Base-by-base conservation (phyloP, 2,797 vertebrate genomes). In the Acanthis flammea region DNA sequence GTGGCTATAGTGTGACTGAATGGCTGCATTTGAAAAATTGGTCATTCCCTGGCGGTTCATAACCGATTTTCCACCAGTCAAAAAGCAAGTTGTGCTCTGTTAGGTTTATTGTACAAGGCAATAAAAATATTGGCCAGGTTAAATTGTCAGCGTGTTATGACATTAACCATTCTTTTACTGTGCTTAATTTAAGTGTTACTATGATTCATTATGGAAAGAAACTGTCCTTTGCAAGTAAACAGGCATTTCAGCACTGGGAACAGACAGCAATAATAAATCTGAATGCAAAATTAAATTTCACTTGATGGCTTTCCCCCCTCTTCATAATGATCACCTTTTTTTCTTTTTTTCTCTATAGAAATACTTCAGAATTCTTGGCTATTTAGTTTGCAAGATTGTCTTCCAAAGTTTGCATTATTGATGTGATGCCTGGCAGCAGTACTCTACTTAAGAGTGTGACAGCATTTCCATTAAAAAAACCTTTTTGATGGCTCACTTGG, bases 51-150 rank as follows among this genome's bases (percentile, higher is more conserved):
- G 96, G 98, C 81, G 98, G 97, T 98, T 98, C 98, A 98, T 98
- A 98, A 98, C 98, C 91, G 97, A 98, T 98, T 98, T 98, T 98
- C 98, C 98, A 98, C 98, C 98, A 98, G 98, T 98, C 97, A 98
- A 98, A 97, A 98, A 97, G 97, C 98, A 98, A 98, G 98, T 98
- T 98, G 97, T 98, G 98, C 98, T 98, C 98, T 97, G 98, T 98
- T 98, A 98, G 98, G 97, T 98, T 98, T 98, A 98, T 98, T 97
- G 98, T 97, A 98, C 97, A 97, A 98, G 97, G 98, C 98, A 98
- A 98, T 98, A 98, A 98, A 98, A 98, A 98, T 98, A 98, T 98
- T 98, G 98, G 98, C 98, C 98, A 98, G 98, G 98, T 98, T 98
- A 98, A 98, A 98, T 97, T 97, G 98, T 97, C 98, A 97, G 98